Evolutionary conservation across 1,140 invertebrate genomes (phyloP), one percentile per base, ranked within the genome.

Genomic region (Drosophila pseudoobscura): DNA sequence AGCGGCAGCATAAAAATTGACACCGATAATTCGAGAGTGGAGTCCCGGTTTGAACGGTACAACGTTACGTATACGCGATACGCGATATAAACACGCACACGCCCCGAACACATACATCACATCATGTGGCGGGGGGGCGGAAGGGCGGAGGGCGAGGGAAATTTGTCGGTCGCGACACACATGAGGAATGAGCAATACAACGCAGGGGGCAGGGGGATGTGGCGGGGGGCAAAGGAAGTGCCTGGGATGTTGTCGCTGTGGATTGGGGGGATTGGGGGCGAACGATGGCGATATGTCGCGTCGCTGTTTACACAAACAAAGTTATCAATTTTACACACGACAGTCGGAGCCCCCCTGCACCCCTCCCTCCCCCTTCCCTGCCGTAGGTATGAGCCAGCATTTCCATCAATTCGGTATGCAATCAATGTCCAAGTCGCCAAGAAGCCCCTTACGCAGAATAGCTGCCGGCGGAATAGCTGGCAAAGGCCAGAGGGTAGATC

Each of bases 321-420:
- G 83, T 88, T 88, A 87, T 87, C 83, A 87, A 87, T 83, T 87
- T 88, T 88, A 87, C 83, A 83, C 83, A 88, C 78, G 78, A 75
- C 61, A 69, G 66, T 70, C 44, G 52, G 52, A 11, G 1, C 29
- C 39, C 39, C 56, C 64, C 35, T 47, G n/a, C 46, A 54, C 70
- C 61, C 3, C 11, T 49, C 65, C 53, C 55, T 60, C 53, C 29
- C 64, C 9, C 35, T 39, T 39, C 35, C 11, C 35, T 39, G 13
- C 11, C 11, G 35, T 39, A 39, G 35, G 35, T 5, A 39, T 11
- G 3, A 39, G 35, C 62, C 78, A 59, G 64, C 74, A 75, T 78
- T 87, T 82, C 65, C 75, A 87, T 87, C 83, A 88, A 87, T 79
- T 88, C 75, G 46, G 78, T 87, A 88, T 87, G 83, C 83, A 87